A percentile compares a stretch with the other conserved stretches of the same genome.
Conservation (phyloP, 2,113 vertebrate species). For the Pituophis catenifer region DNA sequence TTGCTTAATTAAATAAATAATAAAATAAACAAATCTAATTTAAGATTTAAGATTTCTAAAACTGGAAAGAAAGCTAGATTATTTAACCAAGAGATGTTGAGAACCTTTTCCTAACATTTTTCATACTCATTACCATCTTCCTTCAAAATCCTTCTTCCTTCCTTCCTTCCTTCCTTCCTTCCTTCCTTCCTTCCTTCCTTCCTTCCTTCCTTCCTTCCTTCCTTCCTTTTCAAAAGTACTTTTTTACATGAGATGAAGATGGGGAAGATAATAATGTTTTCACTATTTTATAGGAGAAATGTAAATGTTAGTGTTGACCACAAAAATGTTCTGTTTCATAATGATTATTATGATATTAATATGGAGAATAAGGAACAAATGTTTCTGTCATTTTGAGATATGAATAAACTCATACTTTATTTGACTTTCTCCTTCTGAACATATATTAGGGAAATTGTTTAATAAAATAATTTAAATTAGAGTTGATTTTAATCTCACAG, state of each 20-base stretch:
- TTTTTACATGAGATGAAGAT: background rate
- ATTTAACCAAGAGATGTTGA: background rate
- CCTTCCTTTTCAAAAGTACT: background rate
- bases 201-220: background rate
- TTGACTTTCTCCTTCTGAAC: background rate
- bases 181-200: background rate
- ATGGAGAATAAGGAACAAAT: background rate
- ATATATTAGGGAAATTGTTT: background rate
- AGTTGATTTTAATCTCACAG: conserved; percentile 7
- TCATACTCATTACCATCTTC: background rate
- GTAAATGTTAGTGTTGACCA: background rate
- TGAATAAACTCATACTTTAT: background rate
- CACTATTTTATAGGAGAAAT: background rate
- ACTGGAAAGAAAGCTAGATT: background rate
- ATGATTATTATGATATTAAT: background rate
- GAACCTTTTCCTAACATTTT: background rate
- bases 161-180: background rate
- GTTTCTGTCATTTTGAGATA: background rate
- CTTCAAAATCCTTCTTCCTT: background rate
- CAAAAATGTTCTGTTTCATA: background rate
- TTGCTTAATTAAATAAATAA: background rate
- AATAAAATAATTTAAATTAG: conserved; percentile 14
- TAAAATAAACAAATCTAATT: background rate
- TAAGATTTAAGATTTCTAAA: background rate
- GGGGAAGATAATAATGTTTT: background rate